phyloP scores from a whole-genome alignment of 2,888 invertebrate species.

The Agrotis puta region DNA sequence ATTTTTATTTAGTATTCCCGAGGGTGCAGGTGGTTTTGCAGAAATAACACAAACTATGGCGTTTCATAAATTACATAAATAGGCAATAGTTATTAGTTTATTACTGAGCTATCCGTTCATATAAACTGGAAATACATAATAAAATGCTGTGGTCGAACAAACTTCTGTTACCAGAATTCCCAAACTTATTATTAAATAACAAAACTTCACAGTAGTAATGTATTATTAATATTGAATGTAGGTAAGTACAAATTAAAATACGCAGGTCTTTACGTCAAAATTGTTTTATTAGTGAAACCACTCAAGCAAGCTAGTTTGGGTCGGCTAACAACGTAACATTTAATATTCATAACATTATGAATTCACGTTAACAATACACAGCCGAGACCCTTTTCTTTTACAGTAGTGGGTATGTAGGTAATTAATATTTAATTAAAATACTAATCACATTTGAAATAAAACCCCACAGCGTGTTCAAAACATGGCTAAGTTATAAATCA shows the following conservation, averaged over 20 bases:
- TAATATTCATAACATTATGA: conserved; percentile 66
- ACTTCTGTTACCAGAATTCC: conserved; percentile 19
- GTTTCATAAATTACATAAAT: neutral
- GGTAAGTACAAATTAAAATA: conserved; percentile 31
- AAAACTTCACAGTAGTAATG: conserved; percentile 36
- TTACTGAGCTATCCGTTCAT: neutral
- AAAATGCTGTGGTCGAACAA: conserved; percentile 14
- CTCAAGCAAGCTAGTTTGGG: conserved; percentile 62
- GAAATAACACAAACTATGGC: conserved; percentile 2
- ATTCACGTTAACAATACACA: conserved; percentile 64
- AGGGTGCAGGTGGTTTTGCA: neutral
- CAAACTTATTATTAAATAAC: conserved; percentile 52
- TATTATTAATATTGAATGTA: conserved; percentile 27
- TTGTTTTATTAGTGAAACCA: conserved; percentile 61
- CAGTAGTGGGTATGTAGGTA: conserved; percentile 9
- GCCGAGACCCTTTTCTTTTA: conserved; percentile 42
- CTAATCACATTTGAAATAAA: conserved; percentile 60
- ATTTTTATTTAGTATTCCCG: conserved; percentile 4
- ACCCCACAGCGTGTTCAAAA: conserved; percentile 63
- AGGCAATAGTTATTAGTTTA: no score
- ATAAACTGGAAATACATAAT: conserved; percentile 26
- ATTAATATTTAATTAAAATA: conserved; percentile 58
- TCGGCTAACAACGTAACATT: conserved; percentile 65
- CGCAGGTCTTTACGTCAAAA: conserved; percentile 51
- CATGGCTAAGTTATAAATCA: conserved; percentile 74